Conservation (phyloP, 2,113 vertebrate genomes). For the Eidolon helvum region DNA sequence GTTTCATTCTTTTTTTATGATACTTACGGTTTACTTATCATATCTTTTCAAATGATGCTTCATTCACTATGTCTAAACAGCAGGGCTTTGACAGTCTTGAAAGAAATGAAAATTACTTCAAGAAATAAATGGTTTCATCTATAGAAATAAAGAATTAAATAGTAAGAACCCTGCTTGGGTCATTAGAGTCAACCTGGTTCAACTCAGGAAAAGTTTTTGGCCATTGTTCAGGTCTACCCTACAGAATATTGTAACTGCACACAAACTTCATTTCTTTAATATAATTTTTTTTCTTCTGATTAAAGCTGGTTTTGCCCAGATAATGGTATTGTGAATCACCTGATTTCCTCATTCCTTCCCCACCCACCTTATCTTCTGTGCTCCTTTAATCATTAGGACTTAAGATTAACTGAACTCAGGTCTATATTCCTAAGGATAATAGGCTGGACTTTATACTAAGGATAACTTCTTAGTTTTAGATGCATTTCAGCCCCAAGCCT, state of each 20-base stretch:
- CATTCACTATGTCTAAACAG: neutral
- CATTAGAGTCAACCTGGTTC: neutral
- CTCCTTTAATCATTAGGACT: too few species aligned
- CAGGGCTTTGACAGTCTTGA: neutral
- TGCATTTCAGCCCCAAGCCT: too few species aligned
- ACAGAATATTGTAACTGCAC: neutral
- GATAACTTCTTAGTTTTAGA: too few species aligned
- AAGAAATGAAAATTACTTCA: neutral
- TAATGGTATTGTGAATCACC: too few species aligned
- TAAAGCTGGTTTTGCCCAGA: too few species aligned
- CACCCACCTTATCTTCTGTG: too few species aligned
- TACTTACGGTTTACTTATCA: neutral
- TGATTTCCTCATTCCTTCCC: too few species aligned
- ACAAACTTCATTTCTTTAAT: too few species aligned
- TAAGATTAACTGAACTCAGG: too few species aligned
- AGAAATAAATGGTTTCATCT: neutral
- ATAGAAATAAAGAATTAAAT: neutral
- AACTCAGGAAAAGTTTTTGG: neutral
- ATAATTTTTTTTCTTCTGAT: too few species aligned
- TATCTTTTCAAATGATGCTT: neutral
- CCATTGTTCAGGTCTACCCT: neutral
- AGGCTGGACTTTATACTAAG: too few species aligned
- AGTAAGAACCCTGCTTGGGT: neutral
- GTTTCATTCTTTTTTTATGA: conserved; percentile 8
- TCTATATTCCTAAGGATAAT: too few species aligned